A percentile compares a stretch with the other conserved stretches of the same genome.
Evolutionary conservation across 2,113 vertebrate species (phyloP).

Genomic region (Stictonetta naevosa): DNA sequence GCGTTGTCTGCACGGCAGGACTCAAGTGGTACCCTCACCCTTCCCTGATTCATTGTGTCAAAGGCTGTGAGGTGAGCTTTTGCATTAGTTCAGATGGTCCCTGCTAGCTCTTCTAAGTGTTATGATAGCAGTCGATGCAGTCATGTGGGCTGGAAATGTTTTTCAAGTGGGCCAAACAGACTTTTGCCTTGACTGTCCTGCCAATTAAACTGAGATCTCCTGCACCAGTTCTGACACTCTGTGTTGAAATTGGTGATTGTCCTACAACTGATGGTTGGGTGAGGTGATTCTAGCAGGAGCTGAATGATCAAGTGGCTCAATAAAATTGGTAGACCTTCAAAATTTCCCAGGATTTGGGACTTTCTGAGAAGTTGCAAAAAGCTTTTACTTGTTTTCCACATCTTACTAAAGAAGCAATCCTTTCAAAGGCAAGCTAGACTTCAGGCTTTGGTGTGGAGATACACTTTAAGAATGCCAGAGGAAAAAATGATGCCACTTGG

Average conservation of each 20-base stretch:
- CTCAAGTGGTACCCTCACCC: conserved; percentile 96
- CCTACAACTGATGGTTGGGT: not conserved
- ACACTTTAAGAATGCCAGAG: not conserved
- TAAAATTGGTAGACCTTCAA: not conserved
- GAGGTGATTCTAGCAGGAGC: not conserved
- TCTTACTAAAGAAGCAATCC: not conserved
- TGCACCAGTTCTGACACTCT: not conserved
- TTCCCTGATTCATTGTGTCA: conserved; percentile 92
- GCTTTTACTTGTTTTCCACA: not conserved
- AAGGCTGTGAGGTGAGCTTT: conserved; percentile 93
- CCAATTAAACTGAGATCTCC: not conserved
- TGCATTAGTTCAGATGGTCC: not conserved
- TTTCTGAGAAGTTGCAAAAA: conserved; percentile 34
- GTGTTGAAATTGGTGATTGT: not conserved
- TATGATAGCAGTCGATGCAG: not conserved
- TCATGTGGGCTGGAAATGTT: not conserved
- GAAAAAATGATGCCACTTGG: not conserved
- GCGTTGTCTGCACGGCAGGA: conserved; percentile 91
- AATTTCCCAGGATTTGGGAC: not conserved
- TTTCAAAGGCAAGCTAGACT: not conserved
- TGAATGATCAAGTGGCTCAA: not conserved
- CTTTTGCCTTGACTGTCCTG: not conserved
- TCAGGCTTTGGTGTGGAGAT: not conserved
- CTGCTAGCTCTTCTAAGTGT: not conserved
- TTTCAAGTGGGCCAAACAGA: not conserved